These are phyloP conservation scores for Accipiter cooperii DNA, from an alignment of 2,113 vertebrate species.

Conservation along the genomic window DNA sequence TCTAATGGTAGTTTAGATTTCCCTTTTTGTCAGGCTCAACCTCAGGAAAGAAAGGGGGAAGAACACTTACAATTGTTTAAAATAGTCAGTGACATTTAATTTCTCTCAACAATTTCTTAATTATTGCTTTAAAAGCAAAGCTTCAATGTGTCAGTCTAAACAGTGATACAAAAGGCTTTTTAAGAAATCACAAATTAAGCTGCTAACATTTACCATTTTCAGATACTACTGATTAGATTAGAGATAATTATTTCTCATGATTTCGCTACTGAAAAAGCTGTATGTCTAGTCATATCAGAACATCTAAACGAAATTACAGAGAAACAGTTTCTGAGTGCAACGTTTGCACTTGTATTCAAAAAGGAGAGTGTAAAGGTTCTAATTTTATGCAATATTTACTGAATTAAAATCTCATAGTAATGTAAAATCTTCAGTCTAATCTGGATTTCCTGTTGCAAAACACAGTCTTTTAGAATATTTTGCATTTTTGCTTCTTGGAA, in stretches of 20 bases:
- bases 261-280: constrained; percentile 60
- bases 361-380: constrained; percentile 8
- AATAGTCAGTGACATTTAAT: constrained; percentile 68
- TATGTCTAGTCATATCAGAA: constrained; percentile 60
- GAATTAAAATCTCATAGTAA: constrained; percentile 49
- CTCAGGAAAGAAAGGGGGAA: constrained; percentile 42
- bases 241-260: constrained; percentile 70
- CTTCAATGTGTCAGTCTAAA: constrained; percentile 66
- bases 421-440: neutral
- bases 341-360: neutral
- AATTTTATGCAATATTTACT: constrained; percentile 52
- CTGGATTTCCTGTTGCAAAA: constrained; percentile 25
- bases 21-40: constrained; percentile 48
- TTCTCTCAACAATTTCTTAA: constrained; percentile 77
- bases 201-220: constrained; percentile 66
- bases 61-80: constrained; percentile 60
- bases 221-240: constrained; percentile 73
- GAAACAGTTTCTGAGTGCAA: constrained; percentile 38
- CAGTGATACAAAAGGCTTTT: constrained; percentile 67
- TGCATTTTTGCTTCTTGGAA: neutral
- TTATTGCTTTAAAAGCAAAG: constrained; percentile 66
- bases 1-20: constrained; percentile 39
- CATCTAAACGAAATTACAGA: constrained; percentile 63
- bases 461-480: neutral
- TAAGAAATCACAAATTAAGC: constrained; percentile 69